phyloP scores from a whole-genome alignment of 2,797 vertebrate genomes.

The Glossophaga mutica region DNA sequence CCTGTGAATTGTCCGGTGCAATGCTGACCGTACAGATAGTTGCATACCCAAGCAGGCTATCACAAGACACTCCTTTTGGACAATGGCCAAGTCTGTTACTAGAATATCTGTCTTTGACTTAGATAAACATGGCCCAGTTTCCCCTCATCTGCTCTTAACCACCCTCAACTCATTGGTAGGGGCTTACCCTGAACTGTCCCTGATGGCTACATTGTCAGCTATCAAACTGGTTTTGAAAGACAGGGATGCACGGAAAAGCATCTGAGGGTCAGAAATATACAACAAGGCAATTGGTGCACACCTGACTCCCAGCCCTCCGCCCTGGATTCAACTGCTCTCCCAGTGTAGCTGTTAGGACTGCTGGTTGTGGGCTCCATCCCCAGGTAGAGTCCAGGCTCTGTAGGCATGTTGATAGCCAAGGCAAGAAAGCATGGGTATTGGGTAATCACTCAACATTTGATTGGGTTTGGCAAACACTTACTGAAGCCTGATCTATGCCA shows the following conservation, averaged over 20 bases:
- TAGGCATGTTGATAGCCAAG: neutral
- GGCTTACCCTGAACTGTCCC: neutral
- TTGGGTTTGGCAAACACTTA: neutral
- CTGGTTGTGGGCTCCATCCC: neutral
- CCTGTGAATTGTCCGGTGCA: neutral
- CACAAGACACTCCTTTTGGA: conserved; percentile 50
- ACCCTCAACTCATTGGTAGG: neutral
- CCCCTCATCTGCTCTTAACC: neutral
- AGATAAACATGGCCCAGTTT: conserved; percentile 50
- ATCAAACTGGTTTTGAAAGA: conserved; percentile 17
- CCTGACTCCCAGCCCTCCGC: neutral
- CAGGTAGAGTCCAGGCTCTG: neutral
- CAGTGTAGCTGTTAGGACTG: neutral
- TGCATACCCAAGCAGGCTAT: conserved; percentile 3
- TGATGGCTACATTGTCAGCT: neutral
- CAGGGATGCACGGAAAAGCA: neutral
- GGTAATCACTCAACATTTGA: neutral
- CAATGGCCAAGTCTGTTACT: conserved; percentile 50
- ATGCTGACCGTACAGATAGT: conserved; percentile 32
- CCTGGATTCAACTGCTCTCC: neutral
- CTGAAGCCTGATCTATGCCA: neutral
- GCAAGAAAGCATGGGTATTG: neutral
- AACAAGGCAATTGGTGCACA: neutral
- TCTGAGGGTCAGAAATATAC: neutral
- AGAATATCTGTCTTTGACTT: conserved; percentile 42